Base-by-base conservation (phyloP, 2,888 invertebrate genomes). In the Napeogenes sylphis region DNA sequence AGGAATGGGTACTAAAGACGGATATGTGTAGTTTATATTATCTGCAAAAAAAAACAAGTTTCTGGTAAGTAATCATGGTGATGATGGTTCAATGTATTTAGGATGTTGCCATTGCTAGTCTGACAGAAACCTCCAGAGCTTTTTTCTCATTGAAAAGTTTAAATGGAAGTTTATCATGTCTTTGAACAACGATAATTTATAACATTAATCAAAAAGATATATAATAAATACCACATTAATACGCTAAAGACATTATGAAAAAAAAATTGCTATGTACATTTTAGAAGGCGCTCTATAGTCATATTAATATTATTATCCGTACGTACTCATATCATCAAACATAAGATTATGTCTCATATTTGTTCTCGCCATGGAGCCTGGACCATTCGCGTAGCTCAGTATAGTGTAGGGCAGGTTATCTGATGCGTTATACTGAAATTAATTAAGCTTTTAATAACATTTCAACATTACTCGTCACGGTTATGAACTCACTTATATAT, bases 301-400 rank as follows among this genome's bases (percentile, higher is more conserved):
- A 42, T 42, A 42, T 3, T 42, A 12, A 10, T 10, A 38, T 38
- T 8, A 38, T 38, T 8, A 38, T 1, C 4, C 3, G 42, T 42
- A 78, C 86, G 81, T 73, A 90, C 90, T 75, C 45, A 87, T 73
- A 59, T 87, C 76, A 47, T 89, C 89, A n/a, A 74, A 45, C 54
- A 75, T 66, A 0, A 83, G 68, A 42, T 87, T 81, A 53, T 84
- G 78, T 62, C 89, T 69, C 45, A 71, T 72, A 2, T 77, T 67
- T 0, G 67, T 64, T 4, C 73, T 69, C 0, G 75, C 73, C 55
- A 77, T 84, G 73, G 91, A 93, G 0, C 94, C 94, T 0, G 94
- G 94, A 0, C 96, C 96, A 70, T 94, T 95, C 0, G 95, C 95
- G 78, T 96, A 96, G 72, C 92, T 93, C 55, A 96, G 80, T 0